Conservation (phyloP, 1,140 invertebrate species). For the Drosophila mojavensis region DNA sequence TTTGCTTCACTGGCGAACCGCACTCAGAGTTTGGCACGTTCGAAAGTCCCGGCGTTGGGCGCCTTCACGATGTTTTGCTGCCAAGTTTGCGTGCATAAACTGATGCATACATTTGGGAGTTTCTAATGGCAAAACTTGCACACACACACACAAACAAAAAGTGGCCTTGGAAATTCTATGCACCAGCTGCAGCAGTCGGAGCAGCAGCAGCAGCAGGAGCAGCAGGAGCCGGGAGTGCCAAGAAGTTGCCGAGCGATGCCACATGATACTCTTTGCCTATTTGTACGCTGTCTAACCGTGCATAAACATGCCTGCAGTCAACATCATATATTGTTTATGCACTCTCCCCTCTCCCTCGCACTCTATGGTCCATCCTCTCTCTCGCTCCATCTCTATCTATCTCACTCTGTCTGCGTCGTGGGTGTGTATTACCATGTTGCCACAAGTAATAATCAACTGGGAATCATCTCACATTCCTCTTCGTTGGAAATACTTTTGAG, state of each 20-base stretch:
- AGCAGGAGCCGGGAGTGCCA: slow-evolving; percentile 29
- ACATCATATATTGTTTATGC: neutral
- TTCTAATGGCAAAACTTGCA: slow-evolving; percentile 69
- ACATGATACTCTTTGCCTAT: slow-evolving; percentile 13
- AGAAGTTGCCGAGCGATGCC: slow-evolving; percentile 44
- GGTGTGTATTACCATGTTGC: slow-evolving; percentile 13
- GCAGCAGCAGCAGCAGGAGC: slow-evolving; percentile 1
- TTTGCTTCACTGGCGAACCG: neutral
- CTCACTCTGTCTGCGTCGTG: slow-evolving; percentile 3
- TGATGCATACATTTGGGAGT: slow-evolving; percentile 73
- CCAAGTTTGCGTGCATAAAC: slow-evolving; percentile 70
- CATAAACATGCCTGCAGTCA: slow-evolving; percentile 26
- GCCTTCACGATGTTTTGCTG: slow-evolving; percentile 43
- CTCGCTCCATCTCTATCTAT: neutral
- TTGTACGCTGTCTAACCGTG: slow-evolving; percentile 3
- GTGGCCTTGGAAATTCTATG: slow-evolving; percentile 51
- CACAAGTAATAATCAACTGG: slow-evolving; percentile 22
- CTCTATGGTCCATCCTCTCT: neutral
- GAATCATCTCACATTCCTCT: slow-evolving; percentile 4
- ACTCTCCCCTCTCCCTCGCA: neutral
- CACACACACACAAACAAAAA: slow-evolving; percentile 40
- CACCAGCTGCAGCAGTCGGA: slow-evolving; percentile 31
- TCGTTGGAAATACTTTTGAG: neutral
- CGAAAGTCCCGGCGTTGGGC: slow-evolving; percentile 7
- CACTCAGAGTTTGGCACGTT: slow-evolving; percentile 1